Evolutionary conservation across 2,113 vertebrate genomes (phyloP).

Genomic region (Mirza zaza): DNA sequence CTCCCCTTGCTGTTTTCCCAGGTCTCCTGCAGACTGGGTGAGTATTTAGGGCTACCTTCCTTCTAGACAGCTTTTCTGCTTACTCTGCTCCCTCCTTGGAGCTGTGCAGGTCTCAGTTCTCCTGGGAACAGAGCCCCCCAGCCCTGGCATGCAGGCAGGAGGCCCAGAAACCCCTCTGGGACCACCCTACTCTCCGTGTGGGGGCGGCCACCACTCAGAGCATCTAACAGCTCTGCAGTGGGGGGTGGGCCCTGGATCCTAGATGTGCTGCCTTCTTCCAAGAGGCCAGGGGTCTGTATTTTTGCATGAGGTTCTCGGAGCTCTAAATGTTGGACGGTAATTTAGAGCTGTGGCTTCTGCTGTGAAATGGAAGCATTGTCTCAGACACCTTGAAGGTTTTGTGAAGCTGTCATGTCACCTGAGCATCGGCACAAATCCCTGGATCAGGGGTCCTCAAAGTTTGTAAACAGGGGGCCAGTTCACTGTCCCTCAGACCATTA

Average conservation of each 20-base stretch:
- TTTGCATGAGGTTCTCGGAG: background rate
- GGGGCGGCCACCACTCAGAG: background rate
- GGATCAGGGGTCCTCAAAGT: background rate
- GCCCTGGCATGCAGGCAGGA: rapidly evolving
- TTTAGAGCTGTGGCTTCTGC: background rate
- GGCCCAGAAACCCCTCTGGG: background rate
- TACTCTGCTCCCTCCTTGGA: too few species aligned
- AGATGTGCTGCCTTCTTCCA: background rate
- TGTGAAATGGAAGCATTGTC: background rate
- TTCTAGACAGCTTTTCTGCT: background rate
- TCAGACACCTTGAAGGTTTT: background rate
- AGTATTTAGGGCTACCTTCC: background rate
- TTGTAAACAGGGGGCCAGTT: too few species aligned
- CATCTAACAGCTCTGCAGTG: background rate
- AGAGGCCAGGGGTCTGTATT: background rate
- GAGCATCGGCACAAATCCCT: background rate
- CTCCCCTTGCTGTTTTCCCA: background rate
- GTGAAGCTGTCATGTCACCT: background rate
- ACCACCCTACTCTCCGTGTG: rapidly evolving
- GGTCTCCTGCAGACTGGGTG: background rate
- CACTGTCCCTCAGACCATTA: too few species aligned
- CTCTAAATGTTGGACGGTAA: background rate
- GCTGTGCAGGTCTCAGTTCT: background rate
- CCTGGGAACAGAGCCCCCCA: background rate
- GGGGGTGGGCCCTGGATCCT: too few species aligned